Percentiles rank a stretch among this genome's conserved stretches.
These are phyloP conservation scores for Agapornis canus DNA, from an alignment of 2,797 vertebrate species.

Conservation along the genomic window DNA sequence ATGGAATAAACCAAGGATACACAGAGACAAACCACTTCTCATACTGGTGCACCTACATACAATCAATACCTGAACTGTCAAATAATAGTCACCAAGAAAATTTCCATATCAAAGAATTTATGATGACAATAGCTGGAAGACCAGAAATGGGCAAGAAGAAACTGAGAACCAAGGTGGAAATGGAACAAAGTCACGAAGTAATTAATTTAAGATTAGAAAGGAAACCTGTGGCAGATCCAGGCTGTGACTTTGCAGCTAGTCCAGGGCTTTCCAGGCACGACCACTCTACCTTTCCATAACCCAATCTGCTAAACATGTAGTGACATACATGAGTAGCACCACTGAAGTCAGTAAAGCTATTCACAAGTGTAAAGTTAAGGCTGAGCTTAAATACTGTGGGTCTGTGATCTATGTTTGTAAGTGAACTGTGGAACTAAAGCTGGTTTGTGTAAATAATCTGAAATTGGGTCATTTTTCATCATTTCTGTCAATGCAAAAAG, in stretches of 20 bases:
- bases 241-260: background rate
- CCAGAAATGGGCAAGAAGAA: background rate
- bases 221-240: background rate
- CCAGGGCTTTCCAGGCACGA: background rate
- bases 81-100: background rate
- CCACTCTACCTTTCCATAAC: background rate
- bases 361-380: constrained; percentile 46
- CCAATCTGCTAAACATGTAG: background rate
- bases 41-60: background rate
- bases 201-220: background rate
- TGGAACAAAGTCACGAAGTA: background rate
- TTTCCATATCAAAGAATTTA: background rate
- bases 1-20: background rate
- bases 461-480: constrained; percentile 41
- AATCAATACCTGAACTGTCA: accelerated
- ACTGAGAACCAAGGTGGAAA: background rate
- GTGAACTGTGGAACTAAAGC: background rate
- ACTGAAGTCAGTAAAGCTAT: constrained; percentile 41
- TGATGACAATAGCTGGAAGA: background rate
- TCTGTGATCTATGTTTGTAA: constrained; percentile 28
- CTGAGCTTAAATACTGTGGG: background rate
- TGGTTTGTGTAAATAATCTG: constrained; percentile 41
- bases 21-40: background rate
- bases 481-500: constrained; percentile 33
- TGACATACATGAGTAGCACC: background rate